Base-by-base conservation (phyloP, 2,113 vertebrate species). In the Saimiri boliviensis region DNA sequence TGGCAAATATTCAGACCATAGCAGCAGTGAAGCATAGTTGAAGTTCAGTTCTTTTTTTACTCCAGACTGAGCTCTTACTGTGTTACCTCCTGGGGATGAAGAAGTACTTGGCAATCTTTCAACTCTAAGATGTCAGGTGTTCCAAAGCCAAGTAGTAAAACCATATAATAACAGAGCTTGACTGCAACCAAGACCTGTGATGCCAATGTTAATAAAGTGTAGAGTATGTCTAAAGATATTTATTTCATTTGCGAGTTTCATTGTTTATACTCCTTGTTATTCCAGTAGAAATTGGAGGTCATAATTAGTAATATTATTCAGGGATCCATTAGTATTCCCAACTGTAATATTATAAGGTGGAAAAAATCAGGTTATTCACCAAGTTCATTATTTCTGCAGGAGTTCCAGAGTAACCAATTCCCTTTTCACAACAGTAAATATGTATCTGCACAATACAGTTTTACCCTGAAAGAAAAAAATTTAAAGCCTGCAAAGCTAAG, bases 51-150 rank as follows among this genome's bases (percentile, higher is more conserved):
- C 5, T 42, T 32, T 42, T 30, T 30, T 52, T 1, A 63, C 7
- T 47, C 52, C 47, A 81, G 30, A 47, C 9, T 27, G 30, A 84
- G 35, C 6, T 45, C 52, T 73, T 37, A 32, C n/a, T 23, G 17
- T 2, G 11, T 25, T 73, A 11, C 8, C 30, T 81, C 8, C 14
- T 1, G 5, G 9, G 11, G 20, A 21, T 1, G 1, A 2, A 4
- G 35, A 40, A 56, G 42, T 40, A 40, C 7, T 27, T 16, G 8
- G 47, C 70, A 32, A 30, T 20, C 37, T 82, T 63, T 49, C 63
- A 91, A 32, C 13, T 47, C 14, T 30, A 49, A 19, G 30, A 73
- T 52, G 1, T 42, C 5, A 35, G 8, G 4, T 27, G 17, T 66
- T 54, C 54, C 17, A 45, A 60, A 37, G 45, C 5, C 4, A 60